Conservation (phyloP, 1,140 invertebrate genomes). For the Nephila pilipes region DNA sequence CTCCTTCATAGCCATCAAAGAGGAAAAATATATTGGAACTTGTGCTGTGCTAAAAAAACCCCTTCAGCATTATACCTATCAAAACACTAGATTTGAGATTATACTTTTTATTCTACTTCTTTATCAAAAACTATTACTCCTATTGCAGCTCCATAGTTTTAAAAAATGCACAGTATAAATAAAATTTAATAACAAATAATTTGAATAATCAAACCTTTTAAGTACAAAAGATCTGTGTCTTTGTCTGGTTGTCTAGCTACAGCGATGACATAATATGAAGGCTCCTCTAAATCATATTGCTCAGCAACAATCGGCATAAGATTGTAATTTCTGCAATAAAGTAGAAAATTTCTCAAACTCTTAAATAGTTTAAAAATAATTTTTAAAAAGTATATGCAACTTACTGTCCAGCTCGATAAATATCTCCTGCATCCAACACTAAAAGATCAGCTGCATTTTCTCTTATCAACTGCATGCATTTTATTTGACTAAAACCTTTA, state of each 20-base stretch:
- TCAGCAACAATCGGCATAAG: slow-evolving; percentile 94
- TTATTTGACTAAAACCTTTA: slow-evolving; percentile 90
- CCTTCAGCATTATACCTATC: too few species aligned
- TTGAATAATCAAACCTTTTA: slow-evolving; percentile 85
- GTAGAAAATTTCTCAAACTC: neutral
- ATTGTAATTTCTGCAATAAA: slow-evolving; percentile 84
- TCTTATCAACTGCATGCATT: slow-evolving; percentile 90
- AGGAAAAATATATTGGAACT: too few species aligned
- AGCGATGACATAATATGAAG: slow-evolving; percentile 96
- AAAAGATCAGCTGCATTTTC: slow-evolving; percentile 89
- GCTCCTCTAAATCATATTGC: slow-evolving; percentile 91
- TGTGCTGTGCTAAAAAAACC: too few species aligned
- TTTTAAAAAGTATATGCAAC: neutral
- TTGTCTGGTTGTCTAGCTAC: slow-evolving; percentile 94
- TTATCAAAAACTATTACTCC: too few species aligned
- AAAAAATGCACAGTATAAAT: too few species aligned
- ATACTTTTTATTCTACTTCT: too few species aligned
- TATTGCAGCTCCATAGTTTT: too few species aligned
- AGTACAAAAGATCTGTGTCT: slow-evolving; percentile 91
- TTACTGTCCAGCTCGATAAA: slow-evolving; percentile 91
- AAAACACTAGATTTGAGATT: too few species aligned
- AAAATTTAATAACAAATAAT: too few species aligned
- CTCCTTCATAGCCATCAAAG: too few species aligned
- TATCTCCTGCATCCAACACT: slow-evolving; percentile 95
- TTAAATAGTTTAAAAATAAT: too few species aligned